Conservation (phyloP, 1,140 invertebrate species). For the Heliconius hewitsoni region DNA sequence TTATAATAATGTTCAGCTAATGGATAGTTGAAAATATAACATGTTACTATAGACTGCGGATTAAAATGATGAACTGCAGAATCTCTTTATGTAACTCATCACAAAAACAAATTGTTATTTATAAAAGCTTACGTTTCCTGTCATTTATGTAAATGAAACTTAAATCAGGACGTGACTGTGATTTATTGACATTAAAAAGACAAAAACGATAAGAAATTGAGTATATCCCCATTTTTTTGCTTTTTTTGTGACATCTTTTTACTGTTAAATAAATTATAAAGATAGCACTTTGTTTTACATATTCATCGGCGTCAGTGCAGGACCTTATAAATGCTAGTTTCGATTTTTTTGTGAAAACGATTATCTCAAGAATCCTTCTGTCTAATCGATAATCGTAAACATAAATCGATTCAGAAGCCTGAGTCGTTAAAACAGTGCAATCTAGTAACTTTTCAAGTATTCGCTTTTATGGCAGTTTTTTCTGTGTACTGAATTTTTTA, state of each 20-base stretch:
- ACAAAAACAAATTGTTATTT: neutral
- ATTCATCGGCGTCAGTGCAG: constrained; percentile 1
- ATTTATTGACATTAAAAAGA: neutral
- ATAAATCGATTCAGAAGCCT: too few relatives aligned
- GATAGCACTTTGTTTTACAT: neutral
- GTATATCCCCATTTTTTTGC: neutral
- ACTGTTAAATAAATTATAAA: neutral
- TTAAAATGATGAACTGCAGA: neutral
- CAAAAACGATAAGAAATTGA: neutral
- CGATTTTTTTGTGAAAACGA: too few relatives aligned
- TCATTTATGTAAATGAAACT: neutral
- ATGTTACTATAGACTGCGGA: neutral
- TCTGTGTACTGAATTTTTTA: too few relatives aligned
- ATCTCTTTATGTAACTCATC: neutral
- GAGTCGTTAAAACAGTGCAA: too few relatives aligned
- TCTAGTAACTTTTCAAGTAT: too few relatives aligned
- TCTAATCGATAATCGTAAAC: too few relatives aligned
- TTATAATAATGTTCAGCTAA: neutral
- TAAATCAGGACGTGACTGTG: neutral
- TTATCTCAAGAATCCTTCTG: too few relatives aligned
- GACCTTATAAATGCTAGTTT: too few relatives aligned
- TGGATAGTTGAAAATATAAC: neutral
- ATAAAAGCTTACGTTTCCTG: neutral
- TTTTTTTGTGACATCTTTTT: neutral
- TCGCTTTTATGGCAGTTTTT: too few relatives aligned